Conservation (phyloP, 1,140 invertebrate genomes). For the Brevipalpus yothersi region DNA sequence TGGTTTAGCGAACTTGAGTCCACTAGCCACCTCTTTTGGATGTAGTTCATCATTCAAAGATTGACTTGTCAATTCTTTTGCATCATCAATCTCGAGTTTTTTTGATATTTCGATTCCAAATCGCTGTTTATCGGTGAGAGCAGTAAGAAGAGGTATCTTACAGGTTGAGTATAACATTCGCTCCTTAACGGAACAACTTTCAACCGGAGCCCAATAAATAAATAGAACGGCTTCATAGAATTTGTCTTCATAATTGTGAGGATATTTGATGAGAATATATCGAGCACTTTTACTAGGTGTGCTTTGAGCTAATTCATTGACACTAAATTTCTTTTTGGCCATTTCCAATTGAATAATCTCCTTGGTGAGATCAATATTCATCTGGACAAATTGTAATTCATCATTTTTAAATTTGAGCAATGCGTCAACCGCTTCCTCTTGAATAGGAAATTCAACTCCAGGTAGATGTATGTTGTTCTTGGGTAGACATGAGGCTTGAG, state of each 20-base stretch:
- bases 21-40: conserved; percentile 24
- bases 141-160: conserved; percentile 58
- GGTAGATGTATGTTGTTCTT: conserved; percentile 48
- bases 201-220: conserved; percentile 91
- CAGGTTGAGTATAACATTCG: conserved; percentile 94
- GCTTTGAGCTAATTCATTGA: conserved; percentile 38
- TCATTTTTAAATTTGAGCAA: conserved; percentile 26
- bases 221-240: conserved; percentile 65
- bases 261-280: conserved; percentile 75
- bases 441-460: conserved; percentile 77
- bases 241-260: conserved; percentile 75
- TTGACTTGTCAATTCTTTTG: conserved; percentile 61
- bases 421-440: conserved; percentile 45
- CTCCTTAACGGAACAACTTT: conserved; percentile 75
- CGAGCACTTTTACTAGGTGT: conserved; percentile 57
- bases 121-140: conserved; percentile 30
- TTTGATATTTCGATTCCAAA: conserved; percentile 47
- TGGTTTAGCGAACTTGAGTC: not conserved
- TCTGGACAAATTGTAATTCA: conserved; percentile 33
- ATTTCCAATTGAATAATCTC: conserved; percentile 49
- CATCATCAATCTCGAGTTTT: conserved; percentile 75
- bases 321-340: conserved; percentile 21
- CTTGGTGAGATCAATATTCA: conserved; percentile 34
- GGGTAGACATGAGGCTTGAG: not conserved
- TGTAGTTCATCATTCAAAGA: conserved; percentile 78